Evolutionary conservation across 30 jellyfish, hydroid and myxozoan genomes (phyloP).

Genomic region (Sanderia malayensis): DNA sequence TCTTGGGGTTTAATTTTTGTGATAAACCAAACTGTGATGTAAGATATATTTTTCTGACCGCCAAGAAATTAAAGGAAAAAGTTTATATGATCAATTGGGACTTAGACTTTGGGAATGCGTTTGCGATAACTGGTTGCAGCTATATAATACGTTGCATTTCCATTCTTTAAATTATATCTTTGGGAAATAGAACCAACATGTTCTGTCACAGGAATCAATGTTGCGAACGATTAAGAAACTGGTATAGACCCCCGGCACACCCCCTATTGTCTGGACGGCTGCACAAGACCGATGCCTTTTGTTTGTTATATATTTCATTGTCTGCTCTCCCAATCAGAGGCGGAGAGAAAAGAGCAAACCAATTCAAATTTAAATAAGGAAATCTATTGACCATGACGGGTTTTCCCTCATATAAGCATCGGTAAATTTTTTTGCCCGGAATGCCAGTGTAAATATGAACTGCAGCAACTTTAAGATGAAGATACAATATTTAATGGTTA

Average conservation of each 20-base stretch:
- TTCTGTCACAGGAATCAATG: no score
- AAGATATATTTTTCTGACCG: no score
- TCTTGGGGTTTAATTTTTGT: no score
- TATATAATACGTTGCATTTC: no score
- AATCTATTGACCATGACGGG: neutral
- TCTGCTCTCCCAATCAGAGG: neutral
- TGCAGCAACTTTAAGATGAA: neutral
- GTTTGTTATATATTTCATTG: neutral
- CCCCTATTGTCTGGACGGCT: neutral
- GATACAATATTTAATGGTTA: neutral
- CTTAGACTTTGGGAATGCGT: no score
- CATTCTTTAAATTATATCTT: no score
- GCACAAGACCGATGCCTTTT: neutral
- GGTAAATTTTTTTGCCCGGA: neutral
- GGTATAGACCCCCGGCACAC: constrained; percentile 8
- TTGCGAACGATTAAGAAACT: no score
- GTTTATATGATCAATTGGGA: no score
- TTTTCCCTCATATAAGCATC: neutral
- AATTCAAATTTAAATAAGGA: neutral
- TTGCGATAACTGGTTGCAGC: no score
- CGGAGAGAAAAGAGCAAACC: neutral
- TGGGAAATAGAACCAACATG: no score
- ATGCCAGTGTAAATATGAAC: neutral
- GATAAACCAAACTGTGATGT: no score
- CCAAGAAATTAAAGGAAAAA: no score